phyloP scores from a whole-genome alignment of 2,888 invertebrate genomes.

The Andrena hattorfiana region DNA sequence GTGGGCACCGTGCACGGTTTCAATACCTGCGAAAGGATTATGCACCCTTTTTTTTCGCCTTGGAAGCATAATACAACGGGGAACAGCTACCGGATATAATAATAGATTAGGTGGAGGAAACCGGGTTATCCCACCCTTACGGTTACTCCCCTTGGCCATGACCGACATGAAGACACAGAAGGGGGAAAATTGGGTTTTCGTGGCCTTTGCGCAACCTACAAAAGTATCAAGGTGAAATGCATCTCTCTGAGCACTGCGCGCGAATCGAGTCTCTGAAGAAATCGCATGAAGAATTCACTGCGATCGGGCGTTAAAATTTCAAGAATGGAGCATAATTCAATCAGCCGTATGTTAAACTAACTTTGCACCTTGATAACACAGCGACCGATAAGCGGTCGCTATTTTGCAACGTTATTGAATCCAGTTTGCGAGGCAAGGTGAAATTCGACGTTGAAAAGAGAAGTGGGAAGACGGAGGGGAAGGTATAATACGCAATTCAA shows the following conservation, averaged over 20 bases:
- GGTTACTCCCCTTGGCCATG: slow-evolving; percentile 54
- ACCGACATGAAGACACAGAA: slow-evolving; percentile 37
- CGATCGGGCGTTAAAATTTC: not conserved
- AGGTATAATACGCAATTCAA: not conserved
- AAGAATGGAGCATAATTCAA: slow-evolving; percentile 20
- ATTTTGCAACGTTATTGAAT: slow-evolving; percentile 14
- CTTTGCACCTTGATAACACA: not conserved
- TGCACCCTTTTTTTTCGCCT: not conserved
- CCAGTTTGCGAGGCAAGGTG: not conserved
- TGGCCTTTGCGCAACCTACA: slow-evolving; percentile 39
- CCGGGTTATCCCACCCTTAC: slow-evolving; percentile 34
- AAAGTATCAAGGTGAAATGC: slow-evolving; percentile 45
- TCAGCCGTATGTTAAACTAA: slow-evolving; percentile 20
- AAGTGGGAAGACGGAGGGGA: not conserved
- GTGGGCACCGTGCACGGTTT: not conserved
- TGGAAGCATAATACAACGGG: not conserved
- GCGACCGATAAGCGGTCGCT: not conserved
- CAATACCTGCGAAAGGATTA: not conserved
- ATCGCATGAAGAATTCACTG: slow-evolving; percentile 20
- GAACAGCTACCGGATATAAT: slow-evolving; percentile 1
- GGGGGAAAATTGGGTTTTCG: slow-evolving; percentile 29
- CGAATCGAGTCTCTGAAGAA: slow-evolving; percentile 39
- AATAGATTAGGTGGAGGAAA: slow-evolving; percentile 36
- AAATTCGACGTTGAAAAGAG: slow-evolving; percentile 38
- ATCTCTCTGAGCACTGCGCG: slow-evolving; percentile 35